phyloP scores from a whole-genome alignment of 2,113 vertebrate genomes.

The Brachypodius melanocephalos region DNA sequence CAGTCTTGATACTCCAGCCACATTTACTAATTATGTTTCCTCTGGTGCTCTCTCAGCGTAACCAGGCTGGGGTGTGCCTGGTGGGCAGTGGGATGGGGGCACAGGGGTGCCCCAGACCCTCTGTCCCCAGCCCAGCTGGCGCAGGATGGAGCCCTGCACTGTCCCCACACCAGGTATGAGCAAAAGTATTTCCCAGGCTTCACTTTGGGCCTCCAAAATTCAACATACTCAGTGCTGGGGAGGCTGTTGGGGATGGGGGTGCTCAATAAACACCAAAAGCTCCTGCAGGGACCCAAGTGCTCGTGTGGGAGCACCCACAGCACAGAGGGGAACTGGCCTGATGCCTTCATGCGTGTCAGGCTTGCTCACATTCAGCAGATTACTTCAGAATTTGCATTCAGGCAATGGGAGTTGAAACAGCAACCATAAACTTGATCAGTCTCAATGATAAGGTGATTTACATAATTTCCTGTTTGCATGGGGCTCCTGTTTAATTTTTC shows the following conservation, averaged over 20 bases:
- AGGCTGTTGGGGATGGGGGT: not conserved
- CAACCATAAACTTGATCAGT: not conserved
- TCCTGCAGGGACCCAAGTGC: not conserved
- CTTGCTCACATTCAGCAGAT: not conserved
- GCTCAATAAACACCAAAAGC: too few species aligned
- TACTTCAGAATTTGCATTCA: not conserved
- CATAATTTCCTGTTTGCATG: conserved; percentile 23
- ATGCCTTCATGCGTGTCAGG: not conserved
- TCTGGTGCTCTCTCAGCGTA: accelerated
- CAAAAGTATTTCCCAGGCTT: accelerated
- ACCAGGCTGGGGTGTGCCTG: accelerated
- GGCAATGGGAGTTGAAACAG: not conserved
- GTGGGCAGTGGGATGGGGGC: not conserved
- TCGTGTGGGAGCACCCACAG: accelerated
- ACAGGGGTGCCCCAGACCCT: not conserved
- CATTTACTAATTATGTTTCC: accelerated
- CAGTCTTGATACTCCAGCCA: accelerated
- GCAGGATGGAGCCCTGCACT: not conserved
- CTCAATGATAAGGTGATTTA: not conserved
- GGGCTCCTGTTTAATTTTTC: not conserved
- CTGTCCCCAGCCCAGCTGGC: not conserved
- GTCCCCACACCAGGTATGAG: accelerated
- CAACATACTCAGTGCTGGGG: not conserved
- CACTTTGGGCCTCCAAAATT: not conserved
- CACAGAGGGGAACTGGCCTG: not conserved